Evolutionary conservation across 92 coral and sea anemone genomes (phyloP).

Genomic region (Parazoanthus swiftii): DNA sequence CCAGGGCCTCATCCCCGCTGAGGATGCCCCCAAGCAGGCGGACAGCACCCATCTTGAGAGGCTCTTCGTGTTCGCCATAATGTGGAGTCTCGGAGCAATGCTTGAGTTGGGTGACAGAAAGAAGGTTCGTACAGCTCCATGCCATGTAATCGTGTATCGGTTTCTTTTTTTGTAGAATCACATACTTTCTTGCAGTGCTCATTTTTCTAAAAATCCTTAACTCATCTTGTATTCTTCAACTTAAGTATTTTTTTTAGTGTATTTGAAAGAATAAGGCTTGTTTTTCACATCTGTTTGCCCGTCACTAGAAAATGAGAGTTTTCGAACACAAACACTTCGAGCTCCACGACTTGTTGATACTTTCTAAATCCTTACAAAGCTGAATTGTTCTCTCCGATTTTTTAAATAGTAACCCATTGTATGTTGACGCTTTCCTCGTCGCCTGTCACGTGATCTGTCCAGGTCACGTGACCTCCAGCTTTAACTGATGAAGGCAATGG

Average conservation of each 20-base stretch:
- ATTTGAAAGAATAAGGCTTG: too few relatives aligned
- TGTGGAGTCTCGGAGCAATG: slow-evolving; percentile 99
- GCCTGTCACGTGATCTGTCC: too few relatives aligned
- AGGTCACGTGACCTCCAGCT: too few relatives aligned
- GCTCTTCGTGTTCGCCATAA: slow-evolving; percentile 85
- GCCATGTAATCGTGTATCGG: neutral
- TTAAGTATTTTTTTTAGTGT: too few relatives aligned
- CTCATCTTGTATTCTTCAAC: too few relatives aligned
- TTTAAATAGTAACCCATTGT: too few relatives aligned
- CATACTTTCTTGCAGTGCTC: neutral
- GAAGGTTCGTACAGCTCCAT: slow-evolving; percentile 55
- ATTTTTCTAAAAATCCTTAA: neutral
- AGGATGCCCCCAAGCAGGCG: slow-evolving; percentile 94
- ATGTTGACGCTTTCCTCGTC: too few relatives aligned
- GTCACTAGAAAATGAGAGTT: neutral
- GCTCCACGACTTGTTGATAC: neutral
- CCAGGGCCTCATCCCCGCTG: slow-evolving; percentile 95
- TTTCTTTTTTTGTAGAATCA: too few relatives aligned
- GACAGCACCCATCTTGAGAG: slow-evolving; percentile 88
- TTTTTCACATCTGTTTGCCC: neutral
- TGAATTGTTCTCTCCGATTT: too few relatives aligned
- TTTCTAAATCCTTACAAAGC: too few relatives aligned
- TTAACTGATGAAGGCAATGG: too few relatives aligned
- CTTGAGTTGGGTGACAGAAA: slow-evolving; percentile 88
- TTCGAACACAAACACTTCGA: neutral